A percentile compares a stretch with the other conserved stretches of the same genome.
These are phyloP conservation scores for Stenotaenia linearis DNA, from an alignment of 2,888 invertebrate species.

Conservation along the genomic window DNA sequence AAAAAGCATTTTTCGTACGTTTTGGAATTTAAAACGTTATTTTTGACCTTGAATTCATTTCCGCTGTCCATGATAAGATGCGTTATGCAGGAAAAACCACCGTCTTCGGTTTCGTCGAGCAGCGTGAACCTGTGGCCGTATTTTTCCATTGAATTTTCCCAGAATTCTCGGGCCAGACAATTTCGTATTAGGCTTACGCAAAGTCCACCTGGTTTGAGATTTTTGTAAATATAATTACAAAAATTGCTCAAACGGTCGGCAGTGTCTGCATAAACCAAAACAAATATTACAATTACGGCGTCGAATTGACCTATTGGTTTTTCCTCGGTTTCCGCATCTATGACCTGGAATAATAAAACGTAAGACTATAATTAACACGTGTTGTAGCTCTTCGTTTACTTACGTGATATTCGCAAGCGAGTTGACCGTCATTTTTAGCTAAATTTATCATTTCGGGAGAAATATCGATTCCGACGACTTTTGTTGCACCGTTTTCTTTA, in stretches of 20 bases:
- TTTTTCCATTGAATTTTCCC: neutral
- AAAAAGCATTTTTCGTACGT: neutral
- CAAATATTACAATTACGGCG: neutral
- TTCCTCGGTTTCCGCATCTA: neutral
- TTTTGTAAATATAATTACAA: neutral
- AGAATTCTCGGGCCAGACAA: neutral
- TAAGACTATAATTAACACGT: neutral
- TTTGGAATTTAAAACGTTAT: neutral
- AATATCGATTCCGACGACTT: neutral
- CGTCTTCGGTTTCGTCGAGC: neutral
- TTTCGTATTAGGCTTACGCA: neutral
- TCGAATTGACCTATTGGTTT: neutral
- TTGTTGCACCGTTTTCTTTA: neutral
- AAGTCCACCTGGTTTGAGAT: neutral
- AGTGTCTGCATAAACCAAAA: neutral
- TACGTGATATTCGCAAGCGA: neutral
- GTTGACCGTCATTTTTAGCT: neutral
- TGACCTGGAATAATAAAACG: neutral
- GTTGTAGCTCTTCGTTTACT: neutral
- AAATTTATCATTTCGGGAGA: neutral
- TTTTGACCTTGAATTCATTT: neutral
- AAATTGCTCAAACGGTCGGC: neutral
- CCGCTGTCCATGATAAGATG: neutral
- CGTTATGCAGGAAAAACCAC: neutral
- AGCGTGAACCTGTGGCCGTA: neutral